These are phyloP conservation scores for Epinephelus malabaricus DNA, from an alignment of 2,797 vertebrate genomes.

Conservation along the genomic window DNA sequence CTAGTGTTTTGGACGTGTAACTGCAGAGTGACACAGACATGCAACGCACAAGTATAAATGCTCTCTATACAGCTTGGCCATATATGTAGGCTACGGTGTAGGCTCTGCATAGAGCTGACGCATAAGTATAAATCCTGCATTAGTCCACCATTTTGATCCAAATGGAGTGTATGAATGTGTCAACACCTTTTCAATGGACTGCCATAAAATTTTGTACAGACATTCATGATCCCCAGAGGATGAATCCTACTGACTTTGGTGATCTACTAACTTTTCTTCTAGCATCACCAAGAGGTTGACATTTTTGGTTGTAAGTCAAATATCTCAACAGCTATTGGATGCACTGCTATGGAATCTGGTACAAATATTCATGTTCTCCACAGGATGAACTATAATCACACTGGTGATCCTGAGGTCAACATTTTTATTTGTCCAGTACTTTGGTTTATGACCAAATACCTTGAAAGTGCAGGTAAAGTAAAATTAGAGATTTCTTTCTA, in stretches of 20 bases:
- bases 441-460: neutral
- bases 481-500: no score
- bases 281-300: neutral
- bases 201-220: neutral
- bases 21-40: no score
- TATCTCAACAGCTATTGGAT: neutral
- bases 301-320: neutral
- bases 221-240: neutral
- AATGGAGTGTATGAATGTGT: no score
- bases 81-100: no score
- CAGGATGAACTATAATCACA: neutral
- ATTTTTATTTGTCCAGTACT: neutral
- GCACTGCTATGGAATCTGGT: neutral
- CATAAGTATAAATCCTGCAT: no score
- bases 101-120: no score
- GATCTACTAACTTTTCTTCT: neutral
- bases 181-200: neutral
- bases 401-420: neutral
- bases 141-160: no score
- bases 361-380: neutral
- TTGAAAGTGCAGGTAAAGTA: neutral
- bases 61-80: no score
- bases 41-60: no score
- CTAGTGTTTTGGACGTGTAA: no score
- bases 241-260: neutral